Percentiles rank a stretch among this genome's conserved stretches.
Conservation (phyloP, 2,797 vertebrate genomes). For the Hozukius guyotensis region DNA sequence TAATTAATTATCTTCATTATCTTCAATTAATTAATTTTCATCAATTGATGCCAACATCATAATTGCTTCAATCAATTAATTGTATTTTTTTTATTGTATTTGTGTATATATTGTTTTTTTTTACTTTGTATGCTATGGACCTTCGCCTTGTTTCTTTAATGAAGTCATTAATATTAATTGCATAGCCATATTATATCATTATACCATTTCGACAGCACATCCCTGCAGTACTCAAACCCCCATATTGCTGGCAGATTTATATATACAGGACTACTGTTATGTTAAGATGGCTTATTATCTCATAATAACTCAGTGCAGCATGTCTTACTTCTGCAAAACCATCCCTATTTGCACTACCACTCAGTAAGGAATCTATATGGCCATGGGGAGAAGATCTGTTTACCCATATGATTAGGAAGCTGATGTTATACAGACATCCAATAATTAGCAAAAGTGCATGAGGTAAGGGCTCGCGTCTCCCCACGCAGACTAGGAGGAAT, state of each 20-base stretch:
- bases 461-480: slow-evolving; percentile 2
- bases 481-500: neutral
- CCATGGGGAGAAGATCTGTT: slow-evolving; percentile 29
- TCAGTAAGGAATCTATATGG: slow-evolving; percentile 25
- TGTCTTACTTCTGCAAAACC: slow-evolving; percentile 42
- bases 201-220: neutral
- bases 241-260: neutral
- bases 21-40: no score
- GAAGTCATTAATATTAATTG: neutral
- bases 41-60: no score
- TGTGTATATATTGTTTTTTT: no score
- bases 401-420: slow-evolving; percentile 36
- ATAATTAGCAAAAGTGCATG: slow-evolving; percentile 49
- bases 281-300: slow-evolving; percentile 17
- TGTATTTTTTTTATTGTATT: no score
- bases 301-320: slow-evolving; percentile 2
- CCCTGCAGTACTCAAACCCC: neutral
- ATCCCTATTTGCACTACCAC: slow-evolving; percentile 23
- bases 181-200: neutral
- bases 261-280: neutral
- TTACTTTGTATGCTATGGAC: no score
- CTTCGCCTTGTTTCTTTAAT: no score
- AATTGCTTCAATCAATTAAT: no score
- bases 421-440: slow-evolving; percentile 6
- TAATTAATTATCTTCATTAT: no score